Base-by-base conservation (phyloP, 2,888 invertebrate species). In the Mayetiola destructor region DNA sequence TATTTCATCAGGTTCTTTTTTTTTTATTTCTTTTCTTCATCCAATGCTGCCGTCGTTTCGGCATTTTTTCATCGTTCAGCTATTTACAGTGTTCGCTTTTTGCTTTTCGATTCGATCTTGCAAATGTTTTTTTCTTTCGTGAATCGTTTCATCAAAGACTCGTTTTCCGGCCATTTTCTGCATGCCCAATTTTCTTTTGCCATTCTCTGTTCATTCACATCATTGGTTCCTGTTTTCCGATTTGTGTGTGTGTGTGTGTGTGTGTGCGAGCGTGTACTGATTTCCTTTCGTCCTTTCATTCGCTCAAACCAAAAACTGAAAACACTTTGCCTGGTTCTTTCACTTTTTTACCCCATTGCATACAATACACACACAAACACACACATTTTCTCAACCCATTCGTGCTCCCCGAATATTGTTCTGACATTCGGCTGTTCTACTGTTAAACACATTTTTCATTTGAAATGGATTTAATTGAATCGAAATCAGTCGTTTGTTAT, bases 401-500 rank as follows among this genome's bases (percentile, higher is more conserved):
- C 9, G 23, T 12, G 14, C 10, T 29, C 10, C 16, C 16, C 48
- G 27, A 48, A 27, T 48, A 27, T 48, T 48, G 32, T 53, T 53
- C 32, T 32, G 6, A 32, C 48, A 9, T 6, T 32, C 27, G 23
- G 48, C 48, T 27, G 27, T 48, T 48, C 27, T n/a, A 48, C 48
- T 27, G 48, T 48, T 55, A 35, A 36, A 35, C 21, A 55, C 36
- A 55, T 36, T 36, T 55, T 36, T 35, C 55, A 36, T 36, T 55
- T 20, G 18, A 55, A 36, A 55, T 55, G 55, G 36, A 55, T 55
- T 55, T 55, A 55, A 55, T 55, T 55, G 55, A 55, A 55, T 55
- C 29, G 36, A 55, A 36, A 36, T 55, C 55, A 36, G 53, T 32
- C 53, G 53, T 64, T 68, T 67, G 64, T 65, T 68, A 65, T 65